These are phyloP conservation scores for Pimephales promelas DNA, from an alignment of 2,113 vertebrate genomes.

Conservation along the genomic window DNA sequence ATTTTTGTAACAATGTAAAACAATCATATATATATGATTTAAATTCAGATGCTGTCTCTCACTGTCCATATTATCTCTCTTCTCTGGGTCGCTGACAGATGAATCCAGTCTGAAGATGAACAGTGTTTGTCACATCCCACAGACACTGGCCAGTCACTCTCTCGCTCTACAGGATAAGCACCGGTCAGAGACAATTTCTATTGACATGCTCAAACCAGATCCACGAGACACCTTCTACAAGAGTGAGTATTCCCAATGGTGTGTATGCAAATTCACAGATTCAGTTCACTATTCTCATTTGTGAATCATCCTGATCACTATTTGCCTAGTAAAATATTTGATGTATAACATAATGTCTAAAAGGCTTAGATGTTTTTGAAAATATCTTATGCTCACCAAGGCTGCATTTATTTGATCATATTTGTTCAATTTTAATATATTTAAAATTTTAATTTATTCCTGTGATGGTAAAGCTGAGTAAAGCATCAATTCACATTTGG, in stretches of 20 bases:
- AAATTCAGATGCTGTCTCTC: conserved; percentile 16
- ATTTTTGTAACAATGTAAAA: no score
- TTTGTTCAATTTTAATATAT: no score
- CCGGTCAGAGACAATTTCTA: conserved; percentile 68
- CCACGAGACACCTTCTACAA: conserved; percentile 94
- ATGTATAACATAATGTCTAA: background rate
- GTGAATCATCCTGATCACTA: background rate
- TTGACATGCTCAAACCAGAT: conserved; percentile 91
- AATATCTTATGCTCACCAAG: no score
- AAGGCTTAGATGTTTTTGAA: no score
- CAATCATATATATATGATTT: no score
- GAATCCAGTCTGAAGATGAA: conserved; percentile 94
- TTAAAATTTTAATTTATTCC: no score
- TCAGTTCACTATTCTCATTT: background rate
- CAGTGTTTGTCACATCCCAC: conserved; percentile 89
- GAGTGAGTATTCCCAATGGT: conserved; percentile 76
- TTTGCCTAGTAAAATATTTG: background rate
- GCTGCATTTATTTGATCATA: no score
- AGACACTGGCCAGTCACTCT: conserved; percentile 87
- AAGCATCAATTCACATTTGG: no score
- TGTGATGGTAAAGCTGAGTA: no score
- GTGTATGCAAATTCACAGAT: background rate
- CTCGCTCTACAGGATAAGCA: conserved; percentile 66
- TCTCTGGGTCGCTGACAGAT: conserved; percentile 71
- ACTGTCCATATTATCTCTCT: background rate